These are phyloP conservation scores for Yasuhikotakia modesta DNA, from an alignment of 2,797 vertebrate genomes.

Conservation along the genomic window DNA sequence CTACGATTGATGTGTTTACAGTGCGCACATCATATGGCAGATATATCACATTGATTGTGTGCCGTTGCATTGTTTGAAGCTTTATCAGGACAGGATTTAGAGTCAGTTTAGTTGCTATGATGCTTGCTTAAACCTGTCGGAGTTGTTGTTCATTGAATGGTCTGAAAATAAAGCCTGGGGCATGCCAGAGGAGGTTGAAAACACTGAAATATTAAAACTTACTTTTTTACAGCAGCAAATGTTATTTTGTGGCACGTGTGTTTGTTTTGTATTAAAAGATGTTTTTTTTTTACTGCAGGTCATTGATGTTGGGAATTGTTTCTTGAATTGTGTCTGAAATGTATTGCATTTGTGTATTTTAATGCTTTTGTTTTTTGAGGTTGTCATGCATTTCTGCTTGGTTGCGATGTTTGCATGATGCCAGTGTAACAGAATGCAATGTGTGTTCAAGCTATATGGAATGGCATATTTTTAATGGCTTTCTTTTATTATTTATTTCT, in stretches of 20 bases:
- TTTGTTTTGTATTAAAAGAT: background rate
- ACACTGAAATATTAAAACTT: background rate
- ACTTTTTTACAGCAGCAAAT: background rate
- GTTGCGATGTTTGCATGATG: background rate
- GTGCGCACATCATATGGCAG: background rate
- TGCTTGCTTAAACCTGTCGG: background rate
- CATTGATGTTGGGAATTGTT: background rate
- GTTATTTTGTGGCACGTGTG: background rate
- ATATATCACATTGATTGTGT: background rate
- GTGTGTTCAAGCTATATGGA: too few relatives aligned
- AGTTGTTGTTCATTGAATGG: background rate
- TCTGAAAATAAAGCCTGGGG: background rate
- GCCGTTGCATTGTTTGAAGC: background rate
- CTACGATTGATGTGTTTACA: background rate
- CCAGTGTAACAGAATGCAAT: background rate
- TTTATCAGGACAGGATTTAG: background rate
- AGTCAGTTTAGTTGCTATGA: background rate
- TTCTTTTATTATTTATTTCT: background rate
- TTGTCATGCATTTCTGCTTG: background rate
- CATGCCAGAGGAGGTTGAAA: background rate
- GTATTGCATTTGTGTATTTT: background rate
- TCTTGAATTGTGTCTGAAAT: background rate
- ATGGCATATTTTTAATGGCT: background rate
- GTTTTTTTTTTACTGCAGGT: background rate
- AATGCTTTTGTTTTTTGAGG: background rate